Evolutionary conservation across 2,888 invertebrate species (phyloP), one percentile per base, ranked within the genome.

Genomic region (Volucella inflata): DNA sequence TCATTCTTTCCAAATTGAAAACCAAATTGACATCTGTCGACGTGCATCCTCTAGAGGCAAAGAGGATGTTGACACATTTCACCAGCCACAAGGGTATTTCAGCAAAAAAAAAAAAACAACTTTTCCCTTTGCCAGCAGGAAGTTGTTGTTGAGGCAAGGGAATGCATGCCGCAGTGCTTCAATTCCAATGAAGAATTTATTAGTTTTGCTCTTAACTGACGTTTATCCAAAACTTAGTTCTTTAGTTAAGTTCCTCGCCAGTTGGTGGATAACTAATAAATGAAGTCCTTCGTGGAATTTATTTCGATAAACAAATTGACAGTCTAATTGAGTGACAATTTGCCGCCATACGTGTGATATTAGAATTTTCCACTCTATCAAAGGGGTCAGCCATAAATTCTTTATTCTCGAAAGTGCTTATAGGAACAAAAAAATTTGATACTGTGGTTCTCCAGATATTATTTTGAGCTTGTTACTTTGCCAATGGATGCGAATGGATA

Each of bases 291-390:
- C 44, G 38, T 48, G 48, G 50, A 16, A 53, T 53, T 55, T 62
- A 62, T 48, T 40, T 80, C 46, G 38, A 53, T 44, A 60, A 51
- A 42, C 60, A 60, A 80, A 62, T 79, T 74, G 72, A 30, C 30
- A 42, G 44, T 40, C 46, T 80, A 81, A 81, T 80, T 81, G 80
- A 76, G 80, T 70, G 80, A 75, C 62, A 75, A 62, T 65, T 60
- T 68, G n/a, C 40, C n/a, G 64, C 14, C 55, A 38, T 64, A 55
- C 50, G 38, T 64, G 50, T 36, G 57, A 71, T 71, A 78, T 71
- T 78, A 40, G 46, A 64, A 62, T 48, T 50, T 50, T 57, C 17
- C n/a, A 17, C 46, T 14, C 46, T 48, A 14, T 38, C 40, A 38
- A 30, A 36, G 62, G 53, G 30, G 36, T 46, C 30, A 30, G 6